Evolutionary conservation across 2,113 vertebrate species (phyloP).

Genomic region (Antennarius striatus): DNA sequence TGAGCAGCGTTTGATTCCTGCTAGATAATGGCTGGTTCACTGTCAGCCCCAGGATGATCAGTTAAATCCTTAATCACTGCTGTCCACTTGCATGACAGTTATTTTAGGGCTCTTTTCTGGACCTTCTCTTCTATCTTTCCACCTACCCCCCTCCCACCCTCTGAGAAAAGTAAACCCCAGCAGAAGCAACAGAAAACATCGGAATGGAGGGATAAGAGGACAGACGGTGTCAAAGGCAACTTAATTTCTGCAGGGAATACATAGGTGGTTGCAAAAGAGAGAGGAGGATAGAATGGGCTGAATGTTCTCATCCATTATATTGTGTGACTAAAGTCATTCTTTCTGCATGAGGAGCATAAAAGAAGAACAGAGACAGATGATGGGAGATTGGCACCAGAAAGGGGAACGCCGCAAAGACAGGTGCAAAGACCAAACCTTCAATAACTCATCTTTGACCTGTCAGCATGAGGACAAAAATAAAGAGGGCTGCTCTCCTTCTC

Average conservation of each 20-base stretch:
- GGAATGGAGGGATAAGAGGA: slow-evolving; percentile 25
- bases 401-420: slow-evolving; percentile 1
- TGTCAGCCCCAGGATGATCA: slow-evolving; percentile 99
- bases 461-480: slow-evolving; percentile 51
- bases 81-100: slow-evolving; percentile 96
- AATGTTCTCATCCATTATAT: not conserved
- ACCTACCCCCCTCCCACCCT: slow-evolving; percentile 70
- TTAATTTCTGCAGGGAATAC: slow-evolving; percentile 6
- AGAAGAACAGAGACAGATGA: slow-evolving; percentile 26
- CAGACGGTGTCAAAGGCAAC: slow-evolving; percentile 13
- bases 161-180: slow-evolving; percentile 65
- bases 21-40: slow-evolving; percentile 99
- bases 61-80: slow-evolving; percentile 99
- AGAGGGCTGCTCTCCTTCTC: slow-evolving; percentile 25
- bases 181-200: slow-evolving; percentile 56
- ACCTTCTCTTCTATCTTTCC: slow-evolving; percentile 69
- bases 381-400: slow-evolving; percentile 1
- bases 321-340: slow-evolving; percentile 20
- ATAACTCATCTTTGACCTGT: slow-evolving; percentile 62
- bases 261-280: not conserved
- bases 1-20: slow-evolving; percentile 99
- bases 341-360: not conserved
- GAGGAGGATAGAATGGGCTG: not conserved
- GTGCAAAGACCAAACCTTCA: slow-evolving; percentile 29
- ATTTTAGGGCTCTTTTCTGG: slow-evolving; percentile 78